Conservation (phyloP, 2,888 invertebrate species). For the Lasioglossum morio region DNA sequence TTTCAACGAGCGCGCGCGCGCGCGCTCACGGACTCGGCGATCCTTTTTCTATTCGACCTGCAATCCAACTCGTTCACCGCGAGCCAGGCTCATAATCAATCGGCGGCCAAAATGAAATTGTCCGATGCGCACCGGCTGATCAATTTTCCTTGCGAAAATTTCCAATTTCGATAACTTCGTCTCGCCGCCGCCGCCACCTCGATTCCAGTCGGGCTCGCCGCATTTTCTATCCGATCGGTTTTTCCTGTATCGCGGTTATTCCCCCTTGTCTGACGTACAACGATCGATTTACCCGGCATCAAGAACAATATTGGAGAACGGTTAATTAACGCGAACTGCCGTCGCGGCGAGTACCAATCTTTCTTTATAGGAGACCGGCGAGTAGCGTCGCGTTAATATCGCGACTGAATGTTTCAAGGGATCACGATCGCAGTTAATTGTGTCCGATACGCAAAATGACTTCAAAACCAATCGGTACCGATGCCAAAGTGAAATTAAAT, state of each 20-base stretch:
- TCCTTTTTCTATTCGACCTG: conserved; percentile 48
- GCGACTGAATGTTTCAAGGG: not conserved
- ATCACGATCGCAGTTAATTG: conserved; percentile 5
- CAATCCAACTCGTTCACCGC: conserved; percentile 40
- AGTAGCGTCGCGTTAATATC: not conserved
- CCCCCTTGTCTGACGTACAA: not conserved
- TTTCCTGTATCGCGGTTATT: not conserved
- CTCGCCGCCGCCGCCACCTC: not conserved
- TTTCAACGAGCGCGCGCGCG: conserved; percentile 31
- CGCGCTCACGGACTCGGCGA: not conserved
- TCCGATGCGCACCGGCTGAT: conserved; percentile 18
- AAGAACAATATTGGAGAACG: not conserved
- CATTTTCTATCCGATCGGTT: not conserved
- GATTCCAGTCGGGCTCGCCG: not conserved
- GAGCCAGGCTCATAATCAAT: conserved; percentile 43
- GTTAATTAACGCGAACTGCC: not conserved
- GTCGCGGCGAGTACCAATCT: not conserved
- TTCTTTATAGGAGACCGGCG: not conserved
- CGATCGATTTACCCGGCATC: conserved; percentile 12
- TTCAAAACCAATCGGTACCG: not conserved
- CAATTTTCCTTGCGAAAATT: conserved; percentile 43
- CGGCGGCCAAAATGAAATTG: conserved; percentile 39
- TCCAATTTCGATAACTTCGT: conserved; percentile 51
- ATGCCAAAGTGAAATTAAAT: conserved; percentile 2
- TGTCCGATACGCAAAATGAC: not conserved